Evolutionary conservation across 2,888 invertebrate species (phyloP), one percentile per base, ranked within the genome.

Genomic region (Dysmachus trigonus): DNA sequence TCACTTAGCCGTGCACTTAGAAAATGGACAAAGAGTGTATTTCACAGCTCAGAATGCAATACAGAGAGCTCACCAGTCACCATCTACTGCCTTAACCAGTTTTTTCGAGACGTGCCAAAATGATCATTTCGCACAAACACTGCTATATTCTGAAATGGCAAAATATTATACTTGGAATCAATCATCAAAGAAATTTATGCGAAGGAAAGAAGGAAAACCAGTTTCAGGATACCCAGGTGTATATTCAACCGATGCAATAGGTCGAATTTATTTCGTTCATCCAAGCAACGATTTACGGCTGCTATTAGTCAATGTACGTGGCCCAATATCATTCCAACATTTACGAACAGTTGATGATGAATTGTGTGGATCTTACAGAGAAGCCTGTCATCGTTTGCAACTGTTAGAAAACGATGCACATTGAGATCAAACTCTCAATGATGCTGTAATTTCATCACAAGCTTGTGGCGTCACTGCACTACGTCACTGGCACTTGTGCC

Each of bases 71-170:
- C 88, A 27, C 86, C 87, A 10, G 87, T 89, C 89, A 38, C 87
- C 88, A 74, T 86, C 76, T 8, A 89, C 89, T 85, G 90, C 90
- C 79, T 88, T 91, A 33, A 89, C 89, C 15, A 89, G 88, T 71
- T 91, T 91, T 88, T 91, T 92, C 83, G 72, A 87, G 47, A 88
- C 91, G 5, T 91, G 91, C 85, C 85, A 89, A 88, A 88, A 47
- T 73, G 90, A 91, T 86, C 87, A 79, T 51, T 91, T 91, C 88
- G 91, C 91, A 81, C 89, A 88, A 89, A 90, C 90, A 18, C 87
- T 90, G 84, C 87, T 91, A 10, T 91, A 91, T 87, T 85, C 81
- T 83, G 89, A 91, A 33, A 88, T 90, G 27, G 90, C 90, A 5
- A 76, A 86, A 15, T 90, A 89, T 85, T 90, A 89, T 83, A 88